Evolutionary conservation across 2,888 invertebrate genomes (phyloP).

Genomic region (Stramonita haemastoma): DNA sequence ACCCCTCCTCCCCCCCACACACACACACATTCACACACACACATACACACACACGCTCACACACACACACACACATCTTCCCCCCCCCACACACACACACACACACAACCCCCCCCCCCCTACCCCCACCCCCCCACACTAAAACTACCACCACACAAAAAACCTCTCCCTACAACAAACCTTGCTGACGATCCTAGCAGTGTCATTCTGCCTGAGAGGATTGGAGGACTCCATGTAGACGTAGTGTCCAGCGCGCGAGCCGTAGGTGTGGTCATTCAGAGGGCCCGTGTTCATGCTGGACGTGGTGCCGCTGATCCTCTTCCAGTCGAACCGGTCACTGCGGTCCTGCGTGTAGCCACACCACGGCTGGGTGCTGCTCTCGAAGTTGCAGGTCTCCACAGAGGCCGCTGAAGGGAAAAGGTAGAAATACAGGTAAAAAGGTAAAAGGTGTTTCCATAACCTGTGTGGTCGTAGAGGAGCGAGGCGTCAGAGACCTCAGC

Average conservation of each 20-base stretch:
- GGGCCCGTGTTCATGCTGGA: slow-evolving; percentile 64
- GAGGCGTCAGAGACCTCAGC: no score
- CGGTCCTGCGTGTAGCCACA: slow-evolving; percentile 57
- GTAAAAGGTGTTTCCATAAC: no score
- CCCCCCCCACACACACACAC: no score
- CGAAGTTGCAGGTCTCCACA: slow-evolving; percentile 69
- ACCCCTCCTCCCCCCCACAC: no score
- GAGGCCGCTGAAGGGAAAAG: slow-evolving; percentile 40
- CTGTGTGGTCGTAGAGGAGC: no score
- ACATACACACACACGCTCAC: no score
- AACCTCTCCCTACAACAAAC: neutral
- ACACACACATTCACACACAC: no score
- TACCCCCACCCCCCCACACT: no score
- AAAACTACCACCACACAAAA: neutral
- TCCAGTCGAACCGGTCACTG: slow-evolving; percentile 63
- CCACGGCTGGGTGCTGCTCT: slow-evolving; percentile 48
- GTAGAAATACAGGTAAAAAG: neutral
- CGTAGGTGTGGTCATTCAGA: slow-evolving; percentile 70
- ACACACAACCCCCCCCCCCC: no score
- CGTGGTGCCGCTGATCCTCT: slow-evolving; percentile 57
- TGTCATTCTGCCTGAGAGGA: slow-evolving; percentile 81
- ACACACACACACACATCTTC: no score
- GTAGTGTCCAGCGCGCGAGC: slow-evolving; percentile 58
- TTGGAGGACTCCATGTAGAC: slow-evolving; percentile 75
- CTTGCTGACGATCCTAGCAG: slow-evolving; percentile 72